These are phyloP conservation scores for Agrotis exclamationis DNA, from an alignment of 2,888 invertebrate genomes.

Conservation along the genomic window DNA sequence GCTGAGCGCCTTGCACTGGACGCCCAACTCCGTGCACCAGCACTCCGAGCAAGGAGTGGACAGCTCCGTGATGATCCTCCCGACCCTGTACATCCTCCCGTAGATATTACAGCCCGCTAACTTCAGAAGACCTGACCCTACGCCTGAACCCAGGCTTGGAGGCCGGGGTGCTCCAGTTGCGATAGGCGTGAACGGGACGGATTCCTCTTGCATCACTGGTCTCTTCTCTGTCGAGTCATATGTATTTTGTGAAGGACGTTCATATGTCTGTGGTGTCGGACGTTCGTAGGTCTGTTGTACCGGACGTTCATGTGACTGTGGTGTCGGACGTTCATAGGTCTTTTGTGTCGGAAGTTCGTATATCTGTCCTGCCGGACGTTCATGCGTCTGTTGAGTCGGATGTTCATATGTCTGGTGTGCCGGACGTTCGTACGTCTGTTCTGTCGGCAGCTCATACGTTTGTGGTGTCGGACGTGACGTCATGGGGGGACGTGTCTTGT, in stretches of 20 bases:
- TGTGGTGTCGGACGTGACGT: constrained; percentile 32
- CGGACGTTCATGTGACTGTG: constrained; percentile 33
- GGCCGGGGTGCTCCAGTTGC: constrained; percentile 67
- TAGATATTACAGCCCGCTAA: constrained; percentile 97
- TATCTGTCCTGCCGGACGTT: constrained; percentile 37
- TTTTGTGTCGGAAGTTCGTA: constrained; percentile 45
- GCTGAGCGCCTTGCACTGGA: constrained; percentile 93
- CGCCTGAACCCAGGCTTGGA: constrained; percentile 63
- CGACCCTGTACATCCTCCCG: constrained; percentile 96
- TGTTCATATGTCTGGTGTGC: constrained; percentile 35
- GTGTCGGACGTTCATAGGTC: constrained; percentile 5
- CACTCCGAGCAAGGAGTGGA: constrained; percentile 96
- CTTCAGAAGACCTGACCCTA: constrained; percentile 92
- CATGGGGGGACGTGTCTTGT: constrained; percentile 46
- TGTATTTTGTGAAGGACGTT: constrained; percentile 49
- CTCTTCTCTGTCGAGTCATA: constrained; percentile 53
- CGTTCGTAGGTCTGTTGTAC: constrained; percentile 15
- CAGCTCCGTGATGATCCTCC: constrained; percentile 95
- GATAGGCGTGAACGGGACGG: constrained; percentile 60
- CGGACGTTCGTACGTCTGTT: constrained; percentile 44
- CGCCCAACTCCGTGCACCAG: constrained; percentile 96
- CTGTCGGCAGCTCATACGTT: constrained; percentile 39
- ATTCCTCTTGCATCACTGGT: constrained; percentile 64
- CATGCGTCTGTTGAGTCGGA: constrained; percentile 24
- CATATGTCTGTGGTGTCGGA: constrained; percentile 1